Conservation (phyloP, 2,888 invertebrate species). For the Mesodorylaimus sp. region DNA sequence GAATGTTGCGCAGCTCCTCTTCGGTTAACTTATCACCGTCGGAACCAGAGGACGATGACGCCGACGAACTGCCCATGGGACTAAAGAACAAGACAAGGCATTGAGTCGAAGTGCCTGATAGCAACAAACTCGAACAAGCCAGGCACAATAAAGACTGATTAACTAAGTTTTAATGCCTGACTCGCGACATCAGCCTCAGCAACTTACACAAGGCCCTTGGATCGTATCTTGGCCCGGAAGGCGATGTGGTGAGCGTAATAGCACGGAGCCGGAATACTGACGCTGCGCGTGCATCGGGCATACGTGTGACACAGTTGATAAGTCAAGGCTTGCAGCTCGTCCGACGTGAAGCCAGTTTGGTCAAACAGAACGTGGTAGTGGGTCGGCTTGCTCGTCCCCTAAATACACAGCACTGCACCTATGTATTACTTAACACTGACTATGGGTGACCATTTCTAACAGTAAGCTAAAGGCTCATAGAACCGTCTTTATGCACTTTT, state of each 20-base stretch:
- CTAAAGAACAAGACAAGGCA: no score
- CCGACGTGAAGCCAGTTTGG: slow-evolving; percentile 16
- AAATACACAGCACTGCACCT: background rate
- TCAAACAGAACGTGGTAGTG: slow-evolving; percentile 16
- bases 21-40: no score
- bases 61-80: no score
- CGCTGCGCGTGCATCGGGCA: slow-evolving; percentile 52
- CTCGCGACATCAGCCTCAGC: no score
- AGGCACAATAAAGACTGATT: background rate
- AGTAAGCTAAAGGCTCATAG: no score
- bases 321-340: slow-evolving; percentile 31
- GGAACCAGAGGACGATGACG: no score
- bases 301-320: slow-evolving; percentile 55
- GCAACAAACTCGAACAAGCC: background rate
- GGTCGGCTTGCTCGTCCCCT: slow-evolving; percentile 13
- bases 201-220: no score
- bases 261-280: slow-evolving; percentile 33
- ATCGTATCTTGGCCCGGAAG: background rate
- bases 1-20: no score
- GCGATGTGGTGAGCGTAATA: slow-evolving; percentile 22
- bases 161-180: background rate
- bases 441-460: background rate
- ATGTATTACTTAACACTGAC: background rate
- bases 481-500: no score
- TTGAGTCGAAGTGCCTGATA: no score